Conservation (phyloP, 2,888 invertebrate genomes). For the Meiosimyza platycephala region DNA sequence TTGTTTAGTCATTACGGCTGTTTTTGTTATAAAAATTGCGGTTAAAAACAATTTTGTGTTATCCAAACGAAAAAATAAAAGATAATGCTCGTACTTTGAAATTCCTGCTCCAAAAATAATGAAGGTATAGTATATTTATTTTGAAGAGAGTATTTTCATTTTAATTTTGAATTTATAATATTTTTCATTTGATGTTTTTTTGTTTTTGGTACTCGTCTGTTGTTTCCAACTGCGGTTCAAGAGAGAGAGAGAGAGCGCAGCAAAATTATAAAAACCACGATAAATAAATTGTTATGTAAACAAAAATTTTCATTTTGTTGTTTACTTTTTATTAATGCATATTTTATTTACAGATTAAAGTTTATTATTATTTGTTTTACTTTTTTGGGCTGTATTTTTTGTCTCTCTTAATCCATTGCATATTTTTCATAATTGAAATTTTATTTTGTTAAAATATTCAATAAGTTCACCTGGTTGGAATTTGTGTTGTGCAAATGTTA, state of each 20-base stretch:
- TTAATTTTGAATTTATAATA: neutral
- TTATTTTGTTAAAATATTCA: conserved; percentile 14
- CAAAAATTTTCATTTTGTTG: neutral
- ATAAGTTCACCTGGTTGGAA: neutral
- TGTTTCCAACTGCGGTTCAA: neutral
- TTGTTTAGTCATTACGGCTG: neutral
- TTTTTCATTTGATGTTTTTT: neutral
- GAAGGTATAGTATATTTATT: too few relatives aligned
- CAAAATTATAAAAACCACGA: neutral
- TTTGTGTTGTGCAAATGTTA: too few relatives aligned
- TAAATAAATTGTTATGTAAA: conserved; percentile 7
- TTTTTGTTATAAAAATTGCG: neutral
- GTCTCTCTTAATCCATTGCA: conserved; percentile 22
- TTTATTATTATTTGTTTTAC: neutral
- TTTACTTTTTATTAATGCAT: neutral
- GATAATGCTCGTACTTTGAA: too few relatives aligned
- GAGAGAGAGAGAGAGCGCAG: neutral
- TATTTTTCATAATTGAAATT: conserved; percentile 35
- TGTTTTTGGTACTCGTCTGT: neutral
- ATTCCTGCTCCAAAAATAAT: too few relatives aligned
- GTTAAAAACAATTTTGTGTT: neutral
- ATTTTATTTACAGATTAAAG: conserved; percentile 10
- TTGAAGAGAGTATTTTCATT: neutral
- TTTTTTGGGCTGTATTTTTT: neutral
- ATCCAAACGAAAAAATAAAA: too few relatives aligned